Evolutionary conservation across 2,888 invertebrate species (phyloP).

Genomic region (Netelia fuscicornis): DNA sequence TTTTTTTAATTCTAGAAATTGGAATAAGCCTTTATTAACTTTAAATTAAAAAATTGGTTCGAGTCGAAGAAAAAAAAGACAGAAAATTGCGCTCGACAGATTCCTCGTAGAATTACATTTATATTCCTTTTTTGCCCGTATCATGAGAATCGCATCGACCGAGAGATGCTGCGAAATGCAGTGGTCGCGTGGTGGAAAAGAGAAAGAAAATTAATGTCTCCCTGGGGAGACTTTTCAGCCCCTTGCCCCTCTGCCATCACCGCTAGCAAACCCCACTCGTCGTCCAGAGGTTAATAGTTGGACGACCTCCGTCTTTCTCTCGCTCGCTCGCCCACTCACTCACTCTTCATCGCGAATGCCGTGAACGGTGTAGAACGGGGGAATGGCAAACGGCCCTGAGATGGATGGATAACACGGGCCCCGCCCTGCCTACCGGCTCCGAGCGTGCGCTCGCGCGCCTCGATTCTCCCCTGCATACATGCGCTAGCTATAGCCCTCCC

Average conservation of each 20-base stretch:
- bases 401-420: conserved; percentile 77
- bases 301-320: conserved; percentile 66
- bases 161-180: conserved; percentile 30
- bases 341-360: conserved; percentile 64
- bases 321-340: conserved; percentile 23
- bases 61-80: background rate
- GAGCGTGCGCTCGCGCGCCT: conserved; percentile 55
- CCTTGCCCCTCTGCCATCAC: conserved; percentile 2
- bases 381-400: conserved; percentile 74
- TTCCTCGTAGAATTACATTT: background rate
- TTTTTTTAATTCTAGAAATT: no score
- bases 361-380: conserved; percentile 69
- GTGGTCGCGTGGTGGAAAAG: conserved; percentile 49
- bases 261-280: conserved; percentile 7
- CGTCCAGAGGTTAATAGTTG: conserved; percentile 73
- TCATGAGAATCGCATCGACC: conserved; percentile 50
- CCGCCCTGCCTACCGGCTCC: conserved; percentile 69
- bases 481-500: conserved; percentile 30
- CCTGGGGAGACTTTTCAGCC: conserved; percentile 61
- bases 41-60: background rate
- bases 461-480: conserved; percentile 21
- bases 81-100: background rate
- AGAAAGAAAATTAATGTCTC: conserved; percentile 69
- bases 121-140: background rate
- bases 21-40: no score